Evolutionary conservation across 2,113 vertebrate genomes (phyloP).

Genomic region (Ceyx cyanopectus): DNA sequence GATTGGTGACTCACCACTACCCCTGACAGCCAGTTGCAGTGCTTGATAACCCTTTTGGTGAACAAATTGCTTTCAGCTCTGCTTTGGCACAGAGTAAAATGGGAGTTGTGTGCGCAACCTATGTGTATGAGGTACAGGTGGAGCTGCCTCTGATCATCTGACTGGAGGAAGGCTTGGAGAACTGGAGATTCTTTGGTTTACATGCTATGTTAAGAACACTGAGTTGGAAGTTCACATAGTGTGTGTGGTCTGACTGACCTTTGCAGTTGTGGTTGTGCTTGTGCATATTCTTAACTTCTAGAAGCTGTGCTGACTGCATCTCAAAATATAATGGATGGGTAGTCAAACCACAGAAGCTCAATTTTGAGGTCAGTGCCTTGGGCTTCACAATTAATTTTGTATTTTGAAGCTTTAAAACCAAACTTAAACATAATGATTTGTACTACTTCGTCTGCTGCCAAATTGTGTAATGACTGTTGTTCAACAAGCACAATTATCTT

Average conservation of each 20-base stretch:
- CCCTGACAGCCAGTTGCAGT: neutral
- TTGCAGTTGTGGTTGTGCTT: conserved; percentile 25
- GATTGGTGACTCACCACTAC: neutral
- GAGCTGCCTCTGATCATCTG: neutral
- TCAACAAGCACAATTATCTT: conserved; percentile 65
- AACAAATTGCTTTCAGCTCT: neutral
- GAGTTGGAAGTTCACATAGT: neutral
- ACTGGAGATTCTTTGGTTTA: neutral
- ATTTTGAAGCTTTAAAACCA: conserved; percentile 46
- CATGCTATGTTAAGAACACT: neutral
- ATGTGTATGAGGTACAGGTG: neutral
- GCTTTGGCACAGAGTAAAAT: neutral
- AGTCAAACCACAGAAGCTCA: conserved; percentile 61
- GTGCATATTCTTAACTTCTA: conserved; percentile 20
- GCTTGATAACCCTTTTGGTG: neutral
- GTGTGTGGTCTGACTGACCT: conserved; percentile 43
- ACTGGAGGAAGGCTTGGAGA: neutral
- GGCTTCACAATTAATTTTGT: conserved; percentile 46
- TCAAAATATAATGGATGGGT: conserved; percentile 44
- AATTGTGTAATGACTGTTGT: conserved; percentile 60
- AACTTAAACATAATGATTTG: conserved; percentile 47
- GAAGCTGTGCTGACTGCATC: conserved; percentile 25
- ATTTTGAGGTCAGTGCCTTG: conserved; percentile 51
- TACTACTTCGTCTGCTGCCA: conserved; percentile 37
- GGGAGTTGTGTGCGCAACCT: neutral